phyloP scores from a whole-genome alignment of 2,888 invertebrate species.

The Sinopyrophorus schimmeli region DNA sequence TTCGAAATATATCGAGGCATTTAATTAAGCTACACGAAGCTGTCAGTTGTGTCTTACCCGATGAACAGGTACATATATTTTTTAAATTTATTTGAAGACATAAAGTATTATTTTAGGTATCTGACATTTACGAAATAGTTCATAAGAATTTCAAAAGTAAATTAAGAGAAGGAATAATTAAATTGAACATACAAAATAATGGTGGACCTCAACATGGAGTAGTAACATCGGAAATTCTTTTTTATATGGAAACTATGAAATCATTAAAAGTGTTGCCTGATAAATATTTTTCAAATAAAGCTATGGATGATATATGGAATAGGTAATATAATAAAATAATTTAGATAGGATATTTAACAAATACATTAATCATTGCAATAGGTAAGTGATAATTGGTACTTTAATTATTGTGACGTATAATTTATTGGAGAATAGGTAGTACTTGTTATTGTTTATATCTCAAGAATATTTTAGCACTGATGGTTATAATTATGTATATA shows the following conservation, averaged over 20 bases:
- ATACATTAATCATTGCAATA: slow-evolving; percentile 10
- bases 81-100: background rate
- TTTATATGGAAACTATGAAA: slow-evolving; percentile 85
- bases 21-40: slow-evolving; percentile 91
- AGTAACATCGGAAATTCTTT: slow-evolving; percentile 89
- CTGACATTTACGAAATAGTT: slow-evolving; percentile 62
- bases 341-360: slow-evolving; percentile 10
- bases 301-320: slow-evolving; percentile 83
- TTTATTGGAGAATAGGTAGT: slow-evolving; percentile 16
- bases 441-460: slow-evolving; percentile 10
- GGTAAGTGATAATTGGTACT: slow-evolving; percentile 15
- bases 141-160: slow-evolving; percentile 86
- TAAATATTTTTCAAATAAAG: slow-evolving; percentile 73
- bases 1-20: slow-evolving; percentile 85
- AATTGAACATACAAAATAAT: slow-evolving; percentile 89
- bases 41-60: slow-evolving; percentile 81
- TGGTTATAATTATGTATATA: slow-evolving; percentile 4
- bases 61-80: slow-evolving; percentile 64
- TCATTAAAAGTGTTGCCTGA: slow-evolving; percentile 76
- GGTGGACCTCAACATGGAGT: slow-evolving; percentile 97
- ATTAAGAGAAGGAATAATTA: slow-evolving; percentile 78
- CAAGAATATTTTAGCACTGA: slow-evolving; percentile 6
- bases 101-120: slow-evolving; percentile 43
- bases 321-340: slow-evolving; percentile 55
- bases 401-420: slow-evolving; percentile 17